These are phyloP conservation scores for Arctocebus calabarensis DNA, from an alignment of 2,797 vertebrate genomes.

Conservation along the genomic window DNA sequence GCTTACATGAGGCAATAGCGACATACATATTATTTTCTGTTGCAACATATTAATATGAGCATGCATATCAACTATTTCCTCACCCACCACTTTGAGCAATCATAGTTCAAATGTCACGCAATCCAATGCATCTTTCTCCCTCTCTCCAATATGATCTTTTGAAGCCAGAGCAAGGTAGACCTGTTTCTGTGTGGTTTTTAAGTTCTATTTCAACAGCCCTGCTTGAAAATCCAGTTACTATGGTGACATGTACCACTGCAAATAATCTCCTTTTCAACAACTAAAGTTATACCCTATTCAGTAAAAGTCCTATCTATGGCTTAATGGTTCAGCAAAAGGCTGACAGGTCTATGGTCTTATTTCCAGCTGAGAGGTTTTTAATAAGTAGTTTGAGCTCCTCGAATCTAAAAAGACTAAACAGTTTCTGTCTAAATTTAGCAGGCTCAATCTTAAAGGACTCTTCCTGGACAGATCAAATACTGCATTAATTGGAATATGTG, in stretches of 20 bases:
- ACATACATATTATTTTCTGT: neutral
- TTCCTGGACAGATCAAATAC: constrained; percentile 45
- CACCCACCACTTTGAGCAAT: neutral
- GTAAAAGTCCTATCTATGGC: constrained; percentile 42
- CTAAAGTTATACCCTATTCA: constrained; percentile 56
- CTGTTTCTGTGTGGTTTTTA: constrained; percentile 66
- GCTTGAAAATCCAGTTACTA: constrained; percentile 77
- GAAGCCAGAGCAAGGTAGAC: neutral
- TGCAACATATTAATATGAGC: neutral
- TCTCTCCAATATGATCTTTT: constrained; percentile 17
- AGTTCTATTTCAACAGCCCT: constrained; percentile 69
- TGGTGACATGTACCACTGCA: constrained; percentile 69
- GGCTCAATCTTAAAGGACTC: constrained; percentile 42
- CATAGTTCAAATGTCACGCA: constrained; percentile 51
- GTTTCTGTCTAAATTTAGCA: constrained; percentile 60
- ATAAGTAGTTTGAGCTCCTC: constrained; percentile 66
- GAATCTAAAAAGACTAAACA: constrained; percentile 54
- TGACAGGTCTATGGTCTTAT: constrained; percentile 64
- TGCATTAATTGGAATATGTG: neutral
- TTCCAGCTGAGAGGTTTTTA: constrained; percentile 72
- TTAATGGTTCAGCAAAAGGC: constrained; percentile 74
- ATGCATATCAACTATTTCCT: neutral
- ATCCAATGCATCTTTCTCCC: constrained; percentile 12
- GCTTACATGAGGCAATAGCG: neutral
- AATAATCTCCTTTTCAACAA: constrained; percentile 57